phyloP scores from a whole-genome alignment of 2,113 vertebrate species.

The Vanacampus margaritifer region DNA sequence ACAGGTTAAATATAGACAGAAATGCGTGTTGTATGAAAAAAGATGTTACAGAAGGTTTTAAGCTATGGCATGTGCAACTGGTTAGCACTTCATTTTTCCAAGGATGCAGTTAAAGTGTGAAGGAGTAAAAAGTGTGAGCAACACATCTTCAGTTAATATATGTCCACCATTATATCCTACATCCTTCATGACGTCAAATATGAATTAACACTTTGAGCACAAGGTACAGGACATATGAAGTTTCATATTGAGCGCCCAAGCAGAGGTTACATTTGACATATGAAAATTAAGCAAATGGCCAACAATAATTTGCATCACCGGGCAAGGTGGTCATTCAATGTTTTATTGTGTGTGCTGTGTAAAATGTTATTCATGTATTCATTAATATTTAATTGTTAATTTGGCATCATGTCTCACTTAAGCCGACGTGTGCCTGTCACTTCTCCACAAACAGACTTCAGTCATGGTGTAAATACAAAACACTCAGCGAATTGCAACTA shows the following conservation, averaged over 20 bases:
- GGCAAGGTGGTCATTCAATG: not conserved
- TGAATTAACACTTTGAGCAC: not conserved
- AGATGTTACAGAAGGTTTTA: constrained; percentile 19
- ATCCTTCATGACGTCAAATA: not conserved
- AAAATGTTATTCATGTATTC: not conserved
- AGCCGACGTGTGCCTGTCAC: too few species aligned
- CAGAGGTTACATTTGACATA: not conserved
- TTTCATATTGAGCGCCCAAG: not conserved
- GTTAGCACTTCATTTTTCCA: constrained; percentile 44
- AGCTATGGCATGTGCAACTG: constrained; percentile 31
- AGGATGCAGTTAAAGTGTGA: constrained; percentile 11
- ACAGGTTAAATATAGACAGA: constrained; percentile 44
- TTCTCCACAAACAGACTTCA: too few species aligned
- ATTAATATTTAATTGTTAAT: not conserved
- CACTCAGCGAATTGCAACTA: too few species aligned
- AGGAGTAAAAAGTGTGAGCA: constrained; percentile 2
- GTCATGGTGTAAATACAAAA: too few species aligned
- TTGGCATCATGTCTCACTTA: not conserved
- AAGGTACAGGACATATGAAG: not conserved
- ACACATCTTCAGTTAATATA: not conserved
- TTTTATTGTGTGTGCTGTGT: not conserved
- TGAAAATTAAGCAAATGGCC: not conserved
- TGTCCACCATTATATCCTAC: not conserved
- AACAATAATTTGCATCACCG: not conserved
- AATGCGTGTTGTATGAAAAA: constrained; percentile 24